These are phyloP conservation scores for Leptobrachium leishanense DNA, from an alignment of 2,113 vertebrate species.

Conservation along the genomic window DNA sequence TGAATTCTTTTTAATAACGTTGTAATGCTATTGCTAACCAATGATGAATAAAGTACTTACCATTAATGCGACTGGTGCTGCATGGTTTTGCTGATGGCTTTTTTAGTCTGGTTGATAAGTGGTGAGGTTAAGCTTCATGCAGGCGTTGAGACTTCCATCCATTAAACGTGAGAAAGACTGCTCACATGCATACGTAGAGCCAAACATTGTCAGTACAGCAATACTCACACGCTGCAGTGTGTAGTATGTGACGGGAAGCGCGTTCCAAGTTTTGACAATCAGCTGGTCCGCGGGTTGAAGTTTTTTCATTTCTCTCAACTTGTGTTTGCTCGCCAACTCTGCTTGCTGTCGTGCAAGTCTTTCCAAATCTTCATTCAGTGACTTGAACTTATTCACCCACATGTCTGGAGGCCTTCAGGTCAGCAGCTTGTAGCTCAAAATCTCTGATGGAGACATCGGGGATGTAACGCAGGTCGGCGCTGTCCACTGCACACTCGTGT, in stretches of 20 bases:
- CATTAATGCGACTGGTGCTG: too few species aligned
- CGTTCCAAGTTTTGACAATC: too few species aligned
- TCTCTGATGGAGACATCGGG: too few species aligned
- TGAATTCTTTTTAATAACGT: too few species aligned
- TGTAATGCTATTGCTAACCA: too few species aligned
- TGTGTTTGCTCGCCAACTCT: conserved; percentile 37
- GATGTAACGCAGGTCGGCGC: too few species aligned
- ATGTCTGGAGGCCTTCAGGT: too few species aligned
- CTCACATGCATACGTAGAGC: conserved; percentile 46
- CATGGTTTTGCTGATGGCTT: conserved; percentile 36
- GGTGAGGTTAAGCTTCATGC: conserved; percentile 47
- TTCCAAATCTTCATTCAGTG: conserved; percentile 35
- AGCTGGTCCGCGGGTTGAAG: conserved; percentile 2
- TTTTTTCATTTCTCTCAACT: conserved; percentile 48
- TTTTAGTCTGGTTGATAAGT: conserved; percentile 40
- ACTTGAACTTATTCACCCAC: too few species aligned
- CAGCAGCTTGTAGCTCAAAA: too few species aligned
- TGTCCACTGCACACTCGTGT: too few species aligned
- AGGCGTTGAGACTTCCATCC: conserved; percentile 44
- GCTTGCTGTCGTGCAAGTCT: conserved; percentile 37
- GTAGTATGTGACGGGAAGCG: too few species aligned
- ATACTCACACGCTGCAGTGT: conserved; percentile 31
- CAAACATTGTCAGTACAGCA: conserved; percentile 50
- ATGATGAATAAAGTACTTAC: too few species aligned
- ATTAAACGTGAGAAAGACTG: conserved; percentile 49